Evolutionary conservation across 53 echinoderm and acorn worm genomes (phyloP), one percentile per base, ranked within the genome.

Genomic region (Crossaster papposus): DNA sequence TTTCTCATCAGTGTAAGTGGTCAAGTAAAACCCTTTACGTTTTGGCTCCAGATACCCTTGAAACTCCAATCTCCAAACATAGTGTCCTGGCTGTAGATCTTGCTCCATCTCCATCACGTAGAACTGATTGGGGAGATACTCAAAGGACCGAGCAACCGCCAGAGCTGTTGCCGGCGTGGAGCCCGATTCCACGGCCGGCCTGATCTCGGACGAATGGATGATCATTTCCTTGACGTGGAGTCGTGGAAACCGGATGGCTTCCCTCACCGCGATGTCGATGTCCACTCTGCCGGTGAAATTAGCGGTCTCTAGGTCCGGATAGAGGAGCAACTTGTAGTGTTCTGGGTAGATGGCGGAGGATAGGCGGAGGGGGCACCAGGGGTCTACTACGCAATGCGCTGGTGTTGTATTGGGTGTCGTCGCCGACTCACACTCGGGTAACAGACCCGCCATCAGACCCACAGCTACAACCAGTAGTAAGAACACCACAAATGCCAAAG

Each of bases 21-120:
- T 97, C 85, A 95, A 93, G 89, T 97, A 97, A 51, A 97, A 95
- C 0, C 97, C 97, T 0, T 94, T 93, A 26, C 94, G 95, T 33
- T 81, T 54, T 14, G 90, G 91, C 17, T 93, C 54, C 11, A 95
- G 88, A 9, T 91, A 81, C 11, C 92, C 92, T 14, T 85, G 80
- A 70, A 95, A 95, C 26, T 64, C 81, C n/a, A 93, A 29, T 30
- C 72, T 84, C 50, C 89, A 82, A 8, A 44, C 73, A 63, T 94
- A 94, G 23, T 91, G 63, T 1, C 94, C 94, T 38, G 65, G 30
- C n/a, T 17, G 10, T 14, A 93, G 72, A 13, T 54, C 79, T 3
- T 70, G 26, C 24, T 15, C 71, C 91, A 93, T 93, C 30, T 89
- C 72, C 62, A 95, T 89, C 36, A 97, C 93, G 28, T 94, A 93